Percentiles rank a stretch among this genome's conserved stretches.
These are phyloP conservation scores for Scleropages formosus DNA, from an alignment of 2,797 vertebrate genomes.

Conservation along the genomic window DNA sequence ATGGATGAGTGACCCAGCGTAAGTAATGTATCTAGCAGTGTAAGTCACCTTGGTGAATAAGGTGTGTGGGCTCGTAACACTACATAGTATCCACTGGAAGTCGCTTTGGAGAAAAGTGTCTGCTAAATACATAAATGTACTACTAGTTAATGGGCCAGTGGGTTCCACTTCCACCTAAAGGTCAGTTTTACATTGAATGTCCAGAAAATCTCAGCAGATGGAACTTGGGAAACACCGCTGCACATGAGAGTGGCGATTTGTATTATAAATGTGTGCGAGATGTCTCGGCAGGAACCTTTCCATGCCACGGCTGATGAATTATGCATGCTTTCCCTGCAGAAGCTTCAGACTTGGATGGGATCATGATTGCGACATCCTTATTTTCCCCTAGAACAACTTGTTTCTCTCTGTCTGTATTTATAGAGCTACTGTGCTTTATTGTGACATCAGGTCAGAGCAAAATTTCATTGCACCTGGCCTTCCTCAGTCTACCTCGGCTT, in stretches of 20 bases:
- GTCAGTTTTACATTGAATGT: background rate
- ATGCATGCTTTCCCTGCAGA: constrained; percentile 21
- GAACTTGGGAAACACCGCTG: background rate
- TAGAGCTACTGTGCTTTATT: background rate
- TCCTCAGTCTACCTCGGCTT: background rate
- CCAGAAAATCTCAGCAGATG: background rate
- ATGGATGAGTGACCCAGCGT: too few species aligned
- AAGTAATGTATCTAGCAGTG: too few species aligned
- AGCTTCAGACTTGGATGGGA: background rate
- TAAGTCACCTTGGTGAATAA: too few species aligned
- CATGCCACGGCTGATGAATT: constrained; percentile 16
- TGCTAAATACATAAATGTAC: too few species aligned
- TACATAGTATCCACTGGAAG: too few species aligned
- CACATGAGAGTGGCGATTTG: background rate
- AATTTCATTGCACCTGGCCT: background rate
- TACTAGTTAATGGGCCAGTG: background rate
- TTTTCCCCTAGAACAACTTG: background rate
- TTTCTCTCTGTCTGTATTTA: too few species aligned
- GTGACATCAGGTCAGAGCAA: background rate
- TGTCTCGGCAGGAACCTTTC: background rate
- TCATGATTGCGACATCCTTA: background rate
- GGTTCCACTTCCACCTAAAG: background rate
- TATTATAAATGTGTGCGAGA: background rate
- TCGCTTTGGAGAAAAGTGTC: too few species aligned
- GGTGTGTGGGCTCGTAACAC: too few species aligned